Base-by-base conservation (phyloP, 2,888 invertebrate species). In the Diploptera punctata region DNA sequence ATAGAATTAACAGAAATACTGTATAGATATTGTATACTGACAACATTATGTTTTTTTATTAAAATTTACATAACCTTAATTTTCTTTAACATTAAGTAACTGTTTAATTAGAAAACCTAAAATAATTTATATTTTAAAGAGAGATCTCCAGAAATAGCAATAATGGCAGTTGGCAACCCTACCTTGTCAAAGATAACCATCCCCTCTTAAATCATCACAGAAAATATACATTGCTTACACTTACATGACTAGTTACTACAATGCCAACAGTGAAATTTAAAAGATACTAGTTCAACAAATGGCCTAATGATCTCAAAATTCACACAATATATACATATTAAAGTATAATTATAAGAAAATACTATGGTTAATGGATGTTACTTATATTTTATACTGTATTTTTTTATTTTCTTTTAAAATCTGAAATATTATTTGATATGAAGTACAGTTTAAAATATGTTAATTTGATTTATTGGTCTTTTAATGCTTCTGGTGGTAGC, bases 171-270 rank as follows among this genome's bases (percentile, higher is more conserved):
- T n/a, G n/a, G n/a, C n/a, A n/a, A n/a, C n/a, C n/a, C n/a, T n/a
- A n/a, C n/a, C n/a, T 33, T 33, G 19, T 29, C 29, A 31, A 61
- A 33, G n/a, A 29, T 31, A 38, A 38, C 54, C 67, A 44, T 44
- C 68, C 71, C 62, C 67, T 68, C 67, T 47, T 33, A 71, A 67
- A 33, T 71, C 73, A 73, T 73, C 71, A 73, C 73, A 73, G 73
- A 73, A 73, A 71, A 68, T 68, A 71, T 73, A 71, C 68, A 68
- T 60, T 67, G 47, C 62, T 43, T 57, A 57, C 60, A 60, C 70
- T 44, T 29, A 70, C 29, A 57, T 26, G 49, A 61, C 60, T 43
- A 52, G 49, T 44, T 19, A 60, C 29, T 47, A 10, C 24, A 60
- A 67, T 67, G 70, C 73, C 54, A 68, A 69, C 67, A 67, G 70